phyloP scores from a whole-genome alignment of 2,113 vertebrate species.

The Mustelus asterias region DNA sequence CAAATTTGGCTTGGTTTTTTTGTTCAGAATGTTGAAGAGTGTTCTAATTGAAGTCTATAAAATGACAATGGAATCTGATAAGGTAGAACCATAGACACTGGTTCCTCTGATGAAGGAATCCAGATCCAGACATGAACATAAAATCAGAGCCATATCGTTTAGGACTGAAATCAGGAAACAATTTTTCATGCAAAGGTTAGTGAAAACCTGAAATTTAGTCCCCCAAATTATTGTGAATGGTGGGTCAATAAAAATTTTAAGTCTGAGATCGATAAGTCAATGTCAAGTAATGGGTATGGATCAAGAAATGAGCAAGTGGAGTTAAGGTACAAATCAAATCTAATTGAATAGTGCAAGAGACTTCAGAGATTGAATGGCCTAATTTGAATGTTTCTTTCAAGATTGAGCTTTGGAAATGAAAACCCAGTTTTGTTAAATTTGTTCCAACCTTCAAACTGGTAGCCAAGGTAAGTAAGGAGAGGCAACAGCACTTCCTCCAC shows the following conservation, averaged over 20 bases:
- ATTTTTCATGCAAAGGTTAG: too few relatives aligned
- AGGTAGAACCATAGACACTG: background rate
- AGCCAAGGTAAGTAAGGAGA: background rate
- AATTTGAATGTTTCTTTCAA: background rate
- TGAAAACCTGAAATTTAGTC: background rate
- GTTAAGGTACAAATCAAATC: background rate
- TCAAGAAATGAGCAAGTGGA: background rate
- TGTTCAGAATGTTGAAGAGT: background rate
- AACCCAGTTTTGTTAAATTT: background rate
- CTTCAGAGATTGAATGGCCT: background rate
- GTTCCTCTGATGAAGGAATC: background rate
- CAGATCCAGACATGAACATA: background rate
- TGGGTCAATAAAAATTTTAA: background rate
- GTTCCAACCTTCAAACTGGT: background rate
- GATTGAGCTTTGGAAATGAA: background rate
- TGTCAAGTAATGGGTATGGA: background rate
- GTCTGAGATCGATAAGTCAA: background rate
- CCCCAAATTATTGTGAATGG: background rate
- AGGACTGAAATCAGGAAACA: background rate
- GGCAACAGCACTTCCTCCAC: too few relatives aligned
- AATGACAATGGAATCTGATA: background rate
- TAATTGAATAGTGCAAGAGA: background rate
- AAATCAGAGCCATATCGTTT: background rate
- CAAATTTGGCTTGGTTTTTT: background rate
- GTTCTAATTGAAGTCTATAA: background rate